A percentile compares a stretch with the other conserved stretches of the same genome.
phyloP scores from a whole-genome alignment of 2,797 vertebrate genomes.

The Apodemus agrarius region DNA sequence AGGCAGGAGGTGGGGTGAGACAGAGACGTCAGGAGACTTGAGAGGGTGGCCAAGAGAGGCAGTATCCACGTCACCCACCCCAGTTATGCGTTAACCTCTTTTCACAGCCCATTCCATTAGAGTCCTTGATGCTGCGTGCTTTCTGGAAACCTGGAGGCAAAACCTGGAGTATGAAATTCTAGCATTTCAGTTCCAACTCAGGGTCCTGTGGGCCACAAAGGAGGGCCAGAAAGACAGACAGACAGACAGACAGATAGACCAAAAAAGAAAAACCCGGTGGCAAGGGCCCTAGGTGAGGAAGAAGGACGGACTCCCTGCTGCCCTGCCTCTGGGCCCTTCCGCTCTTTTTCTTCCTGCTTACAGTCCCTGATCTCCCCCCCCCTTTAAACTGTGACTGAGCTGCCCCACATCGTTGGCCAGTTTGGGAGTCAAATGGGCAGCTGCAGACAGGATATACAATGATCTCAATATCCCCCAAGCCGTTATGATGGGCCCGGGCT shows the following conservation, averaged over 20 bases:
- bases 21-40: slow-evolving; percentile 63
- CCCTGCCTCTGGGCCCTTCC: neutral
- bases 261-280: neutral
- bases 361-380: neutral
- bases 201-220: neutral
- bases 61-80: neutral
- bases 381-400: neutral
- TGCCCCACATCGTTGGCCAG: neutral
- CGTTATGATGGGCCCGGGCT: too few species aligned
- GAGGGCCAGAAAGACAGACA: neutral
- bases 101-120: neutral
- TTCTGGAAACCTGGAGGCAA: slow-evolving; percentile 36
- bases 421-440: neutral
- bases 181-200: neutral
- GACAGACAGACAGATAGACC: too few species aligned
- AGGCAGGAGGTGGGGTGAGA: slow-evolving; percentile 8
- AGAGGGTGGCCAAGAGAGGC: slow-evolving; percentile 17
- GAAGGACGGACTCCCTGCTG: neutral
- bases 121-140: slow-evolving; percentile 34
- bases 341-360: neutral
- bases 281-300: neutral
- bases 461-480: neutral
- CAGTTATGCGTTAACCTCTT: slow-evolving; percentile 65
- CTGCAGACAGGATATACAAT: too few species aligned
- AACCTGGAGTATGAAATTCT: neutral